Conservation (phyloP, 1,140 invertebrate genomes). For the Leptonema lineaticorne region DNA sequence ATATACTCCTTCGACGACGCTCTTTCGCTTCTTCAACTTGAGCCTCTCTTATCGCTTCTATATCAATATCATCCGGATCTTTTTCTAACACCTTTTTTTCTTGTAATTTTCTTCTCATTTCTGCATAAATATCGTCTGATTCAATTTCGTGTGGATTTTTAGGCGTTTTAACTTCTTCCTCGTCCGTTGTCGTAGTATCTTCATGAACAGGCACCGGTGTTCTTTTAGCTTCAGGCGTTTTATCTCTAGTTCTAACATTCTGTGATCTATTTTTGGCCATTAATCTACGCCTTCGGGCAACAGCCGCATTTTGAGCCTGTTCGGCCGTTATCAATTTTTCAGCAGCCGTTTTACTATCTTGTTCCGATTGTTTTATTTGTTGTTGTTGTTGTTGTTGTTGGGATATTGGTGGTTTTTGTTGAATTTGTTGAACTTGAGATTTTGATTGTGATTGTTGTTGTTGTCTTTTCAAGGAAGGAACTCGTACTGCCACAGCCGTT, state of each 20-base stretch:
- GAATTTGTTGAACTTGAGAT: too few species aligned
- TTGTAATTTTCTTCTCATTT: conserved; percentile 54
- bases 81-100: conserved; percentile 48
- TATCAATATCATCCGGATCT: conserved; percentile 54
- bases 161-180: conserved; percentile 48
- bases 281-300: conserved; percentile 55
- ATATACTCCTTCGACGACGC: conserved; percentile 54
- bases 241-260: conserved; percentile 55
- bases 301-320: conserved; percentile 51
- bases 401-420: too few species aligned
- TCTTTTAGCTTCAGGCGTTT: conserved; percentile 58
- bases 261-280: conserved; percentile 56
- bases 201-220: conserved; percentile 49
- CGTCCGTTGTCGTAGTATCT: conserved; percentile 53
- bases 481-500: conserved; percentile 43
- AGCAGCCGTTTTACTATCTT: conserved; percentile 29
- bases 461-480: conserved; percentile 38
- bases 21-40: conserved; percentile 51
- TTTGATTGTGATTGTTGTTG: conserved; percentile 36
- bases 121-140: conserved; percentile 53
- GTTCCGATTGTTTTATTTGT: too few species aligned
- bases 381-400: too few species aligned
- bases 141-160: conserved; percentile 37
- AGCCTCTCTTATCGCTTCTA: conserved; percentile 51
- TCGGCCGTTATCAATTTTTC: conserved; percentile 49